Conservation (phyloP, 1,140 invertebrate species). For the Aculops lycopersici region DNA sequence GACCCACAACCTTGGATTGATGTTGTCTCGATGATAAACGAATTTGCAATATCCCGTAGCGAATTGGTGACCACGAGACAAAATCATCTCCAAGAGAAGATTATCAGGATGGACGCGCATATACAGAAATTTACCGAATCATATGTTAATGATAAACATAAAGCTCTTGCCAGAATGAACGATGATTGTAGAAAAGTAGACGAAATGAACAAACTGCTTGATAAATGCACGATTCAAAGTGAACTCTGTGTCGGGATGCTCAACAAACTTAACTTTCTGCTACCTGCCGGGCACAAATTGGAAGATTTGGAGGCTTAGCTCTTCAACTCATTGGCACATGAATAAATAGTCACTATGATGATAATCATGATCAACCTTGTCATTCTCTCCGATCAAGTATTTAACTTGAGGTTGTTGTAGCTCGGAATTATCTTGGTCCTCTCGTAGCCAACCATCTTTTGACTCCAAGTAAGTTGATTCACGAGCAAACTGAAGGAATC, state of each 20-base stretch:
- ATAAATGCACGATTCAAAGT: neutral
- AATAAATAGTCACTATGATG: no score
- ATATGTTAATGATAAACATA: neutral
- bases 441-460: no score
- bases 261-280: neutral
- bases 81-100: neutral
- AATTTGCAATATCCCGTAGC: neutral
- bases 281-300: no score
- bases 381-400: no score
- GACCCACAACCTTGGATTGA: neutral
- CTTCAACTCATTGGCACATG: no score
- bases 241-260: neutral
- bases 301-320: no score
- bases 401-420: no score
- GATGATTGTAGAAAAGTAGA: neutral
- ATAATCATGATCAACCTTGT: no score
- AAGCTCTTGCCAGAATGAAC: neutral
- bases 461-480: no score
- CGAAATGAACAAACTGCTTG: neutral
- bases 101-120: conserved; percentile 3
- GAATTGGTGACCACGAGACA: neutral
- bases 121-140: neutral
- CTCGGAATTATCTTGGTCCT: no score
- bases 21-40: neutral
- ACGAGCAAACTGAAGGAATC: no score